These are phyloP conservation scores for Equus quagga DNA, from an alignment of 2,113 vertebrate genomes.

Conservation along the genomic window DNA sequence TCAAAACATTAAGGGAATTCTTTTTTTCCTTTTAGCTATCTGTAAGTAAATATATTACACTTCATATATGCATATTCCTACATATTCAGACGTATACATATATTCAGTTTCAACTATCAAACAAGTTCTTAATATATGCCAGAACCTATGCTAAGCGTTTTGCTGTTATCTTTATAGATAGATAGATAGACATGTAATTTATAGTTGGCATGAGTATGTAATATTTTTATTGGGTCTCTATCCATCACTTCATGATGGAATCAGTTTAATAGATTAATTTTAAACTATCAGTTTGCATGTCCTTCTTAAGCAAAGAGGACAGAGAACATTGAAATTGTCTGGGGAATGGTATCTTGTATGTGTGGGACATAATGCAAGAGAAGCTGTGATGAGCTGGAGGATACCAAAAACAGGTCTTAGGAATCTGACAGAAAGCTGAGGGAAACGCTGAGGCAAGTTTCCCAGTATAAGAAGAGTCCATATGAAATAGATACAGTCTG, in stretches of 20 bases:
- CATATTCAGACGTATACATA: neutral
- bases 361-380: fast-evolving
- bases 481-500: neutral
- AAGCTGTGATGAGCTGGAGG: neutral
- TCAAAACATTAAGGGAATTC: neutral
- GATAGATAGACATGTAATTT: neutral
- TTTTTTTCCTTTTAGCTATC: neutral
- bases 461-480: neutral
- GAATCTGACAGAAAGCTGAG: neutral
- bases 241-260: neutral
- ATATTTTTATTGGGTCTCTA: slow-evolving; percentile 5
- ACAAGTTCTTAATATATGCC: slow-evolving; percentile 2
- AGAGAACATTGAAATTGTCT: no score
- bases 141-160: neutral
- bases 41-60: neutral
- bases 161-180: neutral
- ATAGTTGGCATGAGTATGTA: neutral
- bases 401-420: neutral
- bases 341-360: neutral
- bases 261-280: neutral
- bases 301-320: neutral
- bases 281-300: neutral
- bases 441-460: neutral
- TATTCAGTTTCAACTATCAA: neutral
- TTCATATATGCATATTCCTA: neutral